Conservation (phyloP, 2,113 vertebrate species). For the Tauraco erythrolophus region DNA sequence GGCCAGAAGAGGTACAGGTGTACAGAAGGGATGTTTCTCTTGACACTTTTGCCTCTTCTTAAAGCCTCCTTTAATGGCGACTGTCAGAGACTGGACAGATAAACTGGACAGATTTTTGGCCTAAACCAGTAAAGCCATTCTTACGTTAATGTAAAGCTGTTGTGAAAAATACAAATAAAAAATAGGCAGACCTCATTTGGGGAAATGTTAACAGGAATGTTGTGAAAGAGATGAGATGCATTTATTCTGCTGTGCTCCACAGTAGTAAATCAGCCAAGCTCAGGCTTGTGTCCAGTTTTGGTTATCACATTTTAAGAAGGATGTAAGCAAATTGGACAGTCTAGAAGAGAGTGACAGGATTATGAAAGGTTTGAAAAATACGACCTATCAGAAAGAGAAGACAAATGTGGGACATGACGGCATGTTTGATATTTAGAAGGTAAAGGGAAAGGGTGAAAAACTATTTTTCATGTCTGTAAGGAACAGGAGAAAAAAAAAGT, state of each 20-base stretch:
- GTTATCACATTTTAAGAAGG: conserved; percentile 69
- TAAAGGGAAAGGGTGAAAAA: conserved; percentile 30
- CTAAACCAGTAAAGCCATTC: conserved; percentile 20
- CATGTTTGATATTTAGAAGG: conserved; percentile 27
- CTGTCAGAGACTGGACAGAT: not conserved
- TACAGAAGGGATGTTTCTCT: not conserved
- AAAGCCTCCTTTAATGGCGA: not conserved
- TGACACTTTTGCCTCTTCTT: not conserved
- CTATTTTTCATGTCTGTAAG: conserved; percentile 12
- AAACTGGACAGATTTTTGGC: conserved; percentile 30
- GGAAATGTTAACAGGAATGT: conserved; percentile 68
- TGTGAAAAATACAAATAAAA: conserved; percentile 56
- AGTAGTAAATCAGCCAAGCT: conserved; percentile 61
- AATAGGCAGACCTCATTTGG: conserved; percentile 63
- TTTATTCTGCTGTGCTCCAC: conserved; percentile 67
- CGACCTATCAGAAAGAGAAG: conserved; percentile 44
- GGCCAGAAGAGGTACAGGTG: conserved; percentile 20
- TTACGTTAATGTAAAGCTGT: not conserved
- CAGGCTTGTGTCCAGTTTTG: conserved; percentile 65
- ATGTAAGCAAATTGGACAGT: conserved; percentile 71
- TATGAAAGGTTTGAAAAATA: conserved; percentile 64
- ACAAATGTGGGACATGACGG: conserved; percentile 60
- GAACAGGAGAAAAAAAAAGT: not conserved
- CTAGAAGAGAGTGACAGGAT: conserved; percentile 69
- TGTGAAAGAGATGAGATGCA: conserved; percentile 70